Conservation (phyloP, 2,797 vertebrate species). For the Sebastes matsubarae region DNA sequence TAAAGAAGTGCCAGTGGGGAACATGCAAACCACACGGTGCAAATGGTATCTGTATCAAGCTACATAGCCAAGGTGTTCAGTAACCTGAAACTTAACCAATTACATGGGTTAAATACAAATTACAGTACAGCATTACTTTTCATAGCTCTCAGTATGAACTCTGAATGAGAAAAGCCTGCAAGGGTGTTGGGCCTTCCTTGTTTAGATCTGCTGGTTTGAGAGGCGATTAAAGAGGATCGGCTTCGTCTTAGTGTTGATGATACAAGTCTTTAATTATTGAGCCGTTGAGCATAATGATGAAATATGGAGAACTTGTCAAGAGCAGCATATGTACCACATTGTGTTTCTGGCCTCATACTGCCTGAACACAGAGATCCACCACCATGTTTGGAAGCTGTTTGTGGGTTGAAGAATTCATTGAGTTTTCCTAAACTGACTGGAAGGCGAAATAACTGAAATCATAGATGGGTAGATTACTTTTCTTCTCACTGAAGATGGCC, state of each 20-base stretch:
- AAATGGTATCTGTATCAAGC: not conserved
- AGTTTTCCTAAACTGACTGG: not conserved
- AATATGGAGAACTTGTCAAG: not conserved
- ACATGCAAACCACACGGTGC: not conserved
- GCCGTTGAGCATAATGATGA: not conserved
- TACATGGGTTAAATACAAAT: too few relatives aligned
- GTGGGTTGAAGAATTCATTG: not conserved
- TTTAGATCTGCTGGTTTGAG: not conserved
- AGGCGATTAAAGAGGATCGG: not conserved
- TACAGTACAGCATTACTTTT: too few relatives aligned
- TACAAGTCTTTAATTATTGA: not conserved
- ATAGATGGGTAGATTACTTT: not conserved
- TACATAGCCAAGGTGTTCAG: not conserved
- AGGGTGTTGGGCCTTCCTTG: too few relatives aligned
- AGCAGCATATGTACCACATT: not conserved
- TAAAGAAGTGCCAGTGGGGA: not conserved
- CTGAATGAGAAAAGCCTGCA: too few relatives aligned
- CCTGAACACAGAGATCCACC: not conserved
- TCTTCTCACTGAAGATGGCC: not conserved
- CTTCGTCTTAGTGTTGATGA: not conserved
- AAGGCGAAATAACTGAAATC: not conserved
- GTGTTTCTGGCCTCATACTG: not conserved
- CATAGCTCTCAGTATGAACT: too few relatives aligned
- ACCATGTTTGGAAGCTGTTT: not conserved
- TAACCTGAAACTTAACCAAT: too few relatives aligned